Percentiles rank a stretch among this genome's conserved stretches.
Evolutionary conservation across 1,140 invertebrate genomes (phyloP).

Genomic region (Drosophila paulistorum): DNA sequence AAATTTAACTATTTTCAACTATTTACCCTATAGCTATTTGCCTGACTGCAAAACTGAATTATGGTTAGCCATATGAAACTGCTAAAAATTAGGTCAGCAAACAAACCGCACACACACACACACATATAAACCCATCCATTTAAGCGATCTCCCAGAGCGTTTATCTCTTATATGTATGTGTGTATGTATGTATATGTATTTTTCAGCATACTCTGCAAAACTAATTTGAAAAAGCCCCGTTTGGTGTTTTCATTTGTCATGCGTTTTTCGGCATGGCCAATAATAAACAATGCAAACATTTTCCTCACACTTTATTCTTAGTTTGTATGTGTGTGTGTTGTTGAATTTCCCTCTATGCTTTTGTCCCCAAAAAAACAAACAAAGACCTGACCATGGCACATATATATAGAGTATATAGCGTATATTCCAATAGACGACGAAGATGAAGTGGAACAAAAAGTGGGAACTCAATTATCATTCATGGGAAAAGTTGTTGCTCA

Average conservation of each 20-base stretch:
- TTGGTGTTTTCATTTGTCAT: conserved; percentile 40
- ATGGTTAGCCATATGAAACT: conserved; percentile 28
- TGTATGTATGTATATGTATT: background rate
- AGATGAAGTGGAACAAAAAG: conserved; percentile 27
- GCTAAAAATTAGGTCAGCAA: conserved; percentile 13
- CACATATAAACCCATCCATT: background rate
- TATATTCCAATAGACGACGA: conserved; percentile 47
- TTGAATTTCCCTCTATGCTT: conserved; percentile 7
- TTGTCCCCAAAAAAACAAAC: conserved; percentile 26
- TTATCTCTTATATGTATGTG: background rate
- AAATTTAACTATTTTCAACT: background rate
- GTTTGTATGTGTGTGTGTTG: background rate
- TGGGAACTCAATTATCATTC: conserved; percentile 74
- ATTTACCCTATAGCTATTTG: background rate
- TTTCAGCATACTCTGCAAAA: conserved; percentile 27
- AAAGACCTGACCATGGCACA: conserved; percentile 26
- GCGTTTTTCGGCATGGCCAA: conserved; percentile 28
- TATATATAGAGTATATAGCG: conserved; percentile 37
- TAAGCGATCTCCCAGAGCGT: conserved; percentile 6
- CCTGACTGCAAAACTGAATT: conserved; percentile 5
- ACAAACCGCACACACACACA: conserved; percentile 5
- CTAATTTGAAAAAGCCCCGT: conserved; percentile 51
- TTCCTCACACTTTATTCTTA: conserved; percentile 8
- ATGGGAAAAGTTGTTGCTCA: conserved; percentile 60
- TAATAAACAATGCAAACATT: conserved; percentile 24